Evolutionary conservation across 92 coral and sea anemone genomes (phyloP).

Genomic region (Siderastrea radians): DNA sequence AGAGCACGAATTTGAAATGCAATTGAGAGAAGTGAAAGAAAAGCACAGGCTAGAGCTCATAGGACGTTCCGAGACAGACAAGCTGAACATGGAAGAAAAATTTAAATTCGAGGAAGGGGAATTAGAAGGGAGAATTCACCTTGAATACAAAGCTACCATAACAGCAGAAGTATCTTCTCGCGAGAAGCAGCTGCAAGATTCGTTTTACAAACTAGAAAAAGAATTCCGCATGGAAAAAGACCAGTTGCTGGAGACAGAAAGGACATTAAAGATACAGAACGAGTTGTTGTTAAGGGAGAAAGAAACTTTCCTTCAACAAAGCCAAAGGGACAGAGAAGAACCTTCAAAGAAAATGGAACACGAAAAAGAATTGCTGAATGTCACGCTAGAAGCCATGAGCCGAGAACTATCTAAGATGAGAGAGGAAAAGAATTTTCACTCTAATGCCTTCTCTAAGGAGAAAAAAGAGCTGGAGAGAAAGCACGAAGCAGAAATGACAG

Average conservation of each 20-base stretch:
- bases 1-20: conserved; percentile 36
- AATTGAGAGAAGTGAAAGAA: conserved; percentile 22
- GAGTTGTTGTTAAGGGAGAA: conserved; percentile 50
- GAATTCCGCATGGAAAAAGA: conserved; percentile 26
- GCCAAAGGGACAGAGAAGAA: conserved; percentile 61
- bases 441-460: conserved; percentile 18
- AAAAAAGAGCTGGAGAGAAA: conserved; percentile 31
- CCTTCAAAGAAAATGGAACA: conserved; percentile 64
- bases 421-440: conserved; percentile 32
- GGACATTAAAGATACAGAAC: conserved; percentile 50
- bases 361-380: conserved; percentile 66
- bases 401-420: conserved; percentile 54
- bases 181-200: conserved; percentile 54
- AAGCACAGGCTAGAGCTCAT: conserved; percentile 42
- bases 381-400: conserved; percentile 60
- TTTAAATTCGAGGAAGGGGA: conserved; percentile 34
- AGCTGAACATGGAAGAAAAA: conserved; percentile 32
- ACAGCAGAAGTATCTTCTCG: conserved; percentile 25
- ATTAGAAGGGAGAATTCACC: conserved; percentile 51
- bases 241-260: conserved; percentile 51
- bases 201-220: conserved; percentile 42
- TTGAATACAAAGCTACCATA: conserved; percentile 22
- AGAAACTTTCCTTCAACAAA: conserved; percentile 37
- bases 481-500: conserved; percentile 19
- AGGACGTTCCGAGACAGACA: conserved; percentile 16